Evolutionary conservation across 2,113 vertebrate species (phyloP), one percentile per base, ranked within the genome.

Genomic region (Aplodontia rufa): DNA sequence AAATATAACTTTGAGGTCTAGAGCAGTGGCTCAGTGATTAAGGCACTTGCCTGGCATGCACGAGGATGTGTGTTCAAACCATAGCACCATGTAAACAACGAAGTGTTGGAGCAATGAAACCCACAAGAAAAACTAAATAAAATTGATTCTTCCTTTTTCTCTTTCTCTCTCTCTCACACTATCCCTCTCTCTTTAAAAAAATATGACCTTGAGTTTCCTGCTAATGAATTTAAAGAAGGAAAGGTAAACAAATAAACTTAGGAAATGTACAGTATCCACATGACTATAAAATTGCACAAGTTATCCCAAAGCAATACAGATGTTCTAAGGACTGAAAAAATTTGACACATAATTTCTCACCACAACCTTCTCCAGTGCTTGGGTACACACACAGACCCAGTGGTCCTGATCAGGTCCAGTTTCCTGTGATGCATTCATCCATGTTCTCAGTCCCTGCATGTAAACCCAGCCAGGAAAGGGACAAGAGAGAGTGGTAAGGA

Each of bases 121-220:
- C n/a, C n/a, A n/a, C n/a, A n/a, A n/a, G n/a, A n/a, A n/a, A n/a
- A n/a, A n/a, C n/a, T n/a, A n/a, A n/a, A n/a, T n/a, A n/a, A n/a
- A n/a, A n/a, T n/a, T n/a, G n/a, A n/a, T n/a, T n/a, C n/a, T n/a
- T n/a, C n/a, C n/a, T n/a, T n/a, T n/a, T n/a, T n/a, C n/a, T n/a
- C n/a, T n/a, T n/a, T n/a, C n/a, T n/a, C n/a, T n/a, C n/a, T n/a
- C n/a, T n/a, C n/a, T n/a, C n/a, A n/a, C n/a, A n/a, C n/a, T n/a
- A n/a, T n/a, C n/a, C n/a, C n/a, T n/a, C n/a, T n/a, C n/a, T n/a
- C n/a, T n/a, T n/a, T n/a, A n/a, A n/a, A 66, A 11, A 79, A n/a
- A 69, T 79, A 68, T 74, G 47, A 88, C 24, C 89, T 80, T 88
- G 22, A 72, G 60, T 72, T 97, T 91, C 40, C 53, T 80, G 71